Evolutionary conservation across 2,888 invertebrate species (phyloP).

Genomic region (Cantharis rufa): DNA sequence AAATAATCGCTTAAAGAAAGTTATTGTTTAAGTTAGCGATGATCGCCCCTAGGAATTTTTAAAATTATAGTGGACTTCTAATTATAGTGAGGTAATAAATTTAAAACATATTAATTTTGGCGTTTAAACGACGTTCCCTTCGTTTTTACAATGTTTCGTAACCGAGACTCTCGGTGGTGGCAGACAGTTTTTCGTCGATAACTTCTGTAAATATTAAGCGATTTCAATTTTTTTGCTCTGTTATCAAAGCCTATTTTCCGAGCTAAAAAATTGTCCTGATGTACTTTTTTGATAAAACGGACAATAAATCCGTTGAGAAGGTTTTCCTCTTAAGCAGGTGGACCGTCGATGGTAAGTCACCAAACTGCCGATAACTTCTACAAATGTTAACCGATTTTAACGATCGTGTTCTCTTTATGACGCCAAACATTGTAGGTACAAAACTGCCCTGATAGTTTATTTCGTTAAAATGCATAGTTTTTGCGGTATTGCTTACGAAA

Average conservation of each 20-base stretch:
- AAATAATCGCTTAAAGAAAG: neutral
- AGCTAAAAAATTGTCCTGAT: neutral
- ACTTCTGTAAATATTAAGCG: neutral
- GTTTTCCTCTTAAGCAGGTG: too few species aligned
- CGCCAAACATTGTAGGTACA: neutral
- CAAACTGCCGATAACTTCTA: neutral
- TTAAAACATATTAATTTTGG: neutral
- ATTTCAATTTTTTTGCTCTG: neutral
- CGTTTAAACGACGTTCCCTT: neutral
- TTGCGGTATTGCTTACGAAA: neutral
- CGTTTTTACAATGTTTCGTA: neutral
- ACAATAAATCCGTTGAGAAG: too few species aligned
- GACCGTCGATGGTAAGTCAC: too few species aligned
- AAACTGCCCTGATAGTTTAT: neutral
- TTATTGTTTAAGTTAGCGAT: neutral
- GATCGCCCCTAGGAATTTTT: neutral
- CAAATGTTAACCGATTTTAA: neutral
- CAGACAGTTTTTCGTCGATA: too few species aligned
- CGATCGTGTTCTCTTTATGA: neutral
- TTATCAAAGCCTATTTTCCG: neutral
- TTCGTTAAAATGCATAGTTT: neutral
- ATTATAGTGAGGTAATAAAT: neutral
- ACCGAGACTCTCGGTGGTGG: neutral
- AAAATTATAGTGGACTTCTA: neutral
- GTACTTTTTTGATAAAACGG: neutral